Conservation (phyloP, 2,888 invertebrate species). For the Cephus pygmeus region DNA sequence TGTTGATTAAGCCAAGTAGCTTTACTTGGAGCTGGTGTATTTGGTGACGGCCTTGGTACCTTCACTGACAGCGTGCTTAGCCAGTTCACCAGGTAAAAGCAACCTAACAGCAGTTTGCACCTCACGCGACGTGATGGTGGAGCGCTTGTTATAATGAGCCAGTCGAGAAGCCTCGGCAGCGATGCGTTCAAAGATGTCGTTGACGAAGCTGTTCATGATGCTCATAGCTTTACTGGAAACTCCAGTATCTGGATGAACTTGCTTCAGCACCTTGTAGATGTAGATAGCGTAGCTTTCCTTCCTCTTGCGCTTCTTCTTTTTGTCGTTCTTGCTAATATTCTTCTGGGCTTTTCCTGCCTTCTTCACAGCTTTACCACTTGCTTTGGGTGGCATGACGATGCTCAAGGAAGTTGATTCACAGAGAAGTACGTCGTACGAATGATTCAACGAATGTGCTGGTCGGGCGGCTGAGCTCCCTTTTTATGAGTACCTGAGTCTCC, state of each 20-base stretch:
- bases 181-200: conserved; percentile 53
- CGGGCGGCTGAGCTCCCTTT: no score
- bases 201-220: conserved; percentile 68
- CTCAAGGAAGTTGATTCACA: no score
- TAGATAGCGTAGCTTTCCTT: conserved; percentile 65
- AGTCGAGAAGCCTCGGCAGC: conserved; percentile 47
- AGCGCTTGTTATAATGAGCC: conserved; percentile 61
- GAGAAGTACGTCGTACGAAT: no score
- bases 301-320: conserved; percentile 62
- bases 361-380: no score
- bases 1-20: conserved; percentile 12
- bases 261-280: conserved; percentile 70
- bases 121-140: conserved; percentile 76
- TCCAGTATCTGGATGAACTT: conserved; percentile 69
- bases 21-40: conserved; percentile 51
- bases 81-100: conserved; percentile 74
- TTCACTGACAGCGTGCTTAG: conserved; percentile 76
- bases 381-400: no score
- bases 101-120: conserved; percentile 55
- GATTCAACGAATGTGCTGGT: no score
- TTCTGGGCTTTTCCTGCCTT: conserved; percentile 63
- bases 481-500: no score
- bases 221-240: conserved; percentile 69
- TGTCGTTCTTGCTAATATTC: conserved; percentile 61
- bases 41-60: conserved; percentile 61